These are phyloP conservation scores for Meteorus sp. DNA, from an alignment of 1,140 invertebrate species.

Conservation along the genomic window DNA sequence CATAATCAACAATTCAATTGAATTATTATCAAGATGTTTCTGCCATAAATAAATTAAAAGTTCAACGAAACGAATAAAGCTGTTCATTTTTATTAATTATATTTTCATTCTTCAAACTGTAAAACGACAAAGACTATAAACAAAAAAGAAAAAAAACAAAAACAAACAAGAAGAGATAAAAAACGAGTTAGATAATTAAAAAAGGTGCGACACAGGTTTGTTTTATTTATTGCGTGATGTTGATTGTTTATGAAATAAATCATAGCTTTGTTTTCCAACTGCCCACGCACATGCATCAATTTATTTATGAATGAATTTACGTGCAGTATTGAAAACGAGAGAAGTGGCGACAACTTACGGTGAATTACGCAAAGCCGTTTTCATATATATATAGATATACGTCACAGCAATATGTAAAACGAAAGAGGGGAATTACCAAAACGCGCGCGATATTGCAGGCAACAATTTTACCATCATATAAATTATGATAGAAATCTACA, in stretches of 20 bases:
- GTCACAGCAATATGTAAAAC: too few relatives aligned
- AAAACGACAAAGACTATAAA: too few relatives aligned
- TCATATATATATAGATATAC: too few relatives aligned
- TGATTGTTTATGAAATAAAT: conserved; percentile 1
- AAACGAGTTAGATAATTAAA: neutral
- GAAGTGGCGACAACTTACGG: conserved; percentile 20
- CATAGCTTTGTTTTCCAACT: neutral
- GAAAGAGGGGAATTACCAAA: neutral
- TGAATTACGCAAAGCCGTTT: neutral
- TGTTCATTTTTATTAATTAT: too few relatives aligned
- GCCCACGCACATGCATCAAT: neutral
- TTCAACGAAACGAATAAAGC: too few relatives aligned
- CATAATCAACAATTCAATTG: too few relatives aligned
- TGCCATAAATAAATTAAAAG: too few relatives aligned
- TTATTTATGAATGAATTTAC: conserved; percentile 13
- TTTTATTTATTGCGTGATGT: too few relatives aligned
- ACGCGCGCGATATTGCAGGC: conserved; percentile 1
- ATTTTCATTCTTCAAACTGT: too few relatives aligned
- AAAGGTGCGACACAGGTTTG: neutral
- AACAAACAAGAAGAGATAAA: neutral
- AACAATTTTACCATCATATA: neutral
- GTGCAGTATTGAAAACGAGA: neutral
- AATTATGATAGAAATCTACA: neutral
- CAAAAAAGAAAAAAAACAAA: too few relatives aligned
- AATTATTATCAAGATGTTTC: too few relatives aligned